Evolutionary conservation across 2,888 invertebrate genomes (phyloP), one percentile per base, ranked within the genome.

Genomic region (Epinotia brunnichana): DNA sequence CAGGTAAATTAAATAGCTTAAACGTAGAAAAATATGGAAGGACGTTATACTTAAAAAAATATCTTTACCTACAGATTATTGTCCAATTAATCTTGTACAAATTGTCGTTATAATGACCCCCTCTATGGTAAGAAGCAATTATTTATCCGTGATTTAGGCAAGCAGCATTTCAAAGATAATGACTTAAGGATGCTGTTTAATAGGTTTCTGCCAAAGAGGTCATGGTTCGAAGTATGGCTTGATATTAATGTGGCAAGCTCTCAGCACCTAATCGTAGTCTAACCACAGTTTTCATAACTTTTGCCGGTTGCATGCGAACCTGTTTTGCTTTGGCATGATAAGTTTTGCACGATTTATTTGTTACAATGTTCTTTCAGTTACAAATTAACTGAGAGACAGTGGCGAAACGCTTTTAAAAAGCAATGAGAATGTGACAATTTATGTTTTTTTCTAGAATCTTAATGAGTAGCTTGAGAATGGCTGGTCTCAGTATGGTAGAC

Each of bases 121-220:
- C 54, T 66, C 39, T 35, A 59, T 59, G 21, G 64, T 54, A 54
- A 29, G 17, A 51, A 62, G 15, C 54, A 72, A 68, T 69, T 56
- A 67, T 66, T 51, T 44, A 41, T 41, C 62, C 15, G 51, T 59
- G 56, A 48, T 62, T 56, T 63, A 63, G 53, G 59, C 69, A 69
- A 68, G 51, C 63, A 35, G 67, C 72, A 69, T 62, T 70, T 70
- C 60, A 72, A 62, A 67, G 67, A 56, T 68, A 72, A 68, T 72
- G 61, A 68, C 67, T 68, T 56, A 21, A 68, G 72, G 67, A 72
- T 72, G 72, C 15, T 61, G 54, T 54, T 56, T 67, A 68, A 56
- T 68, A 62, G 61, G 44, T n/a, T 67, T 53, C 54, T 67, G 61
- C 56, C 56, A 72, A 72, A 72, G 67, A 56, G 72, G 72, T 72